A percentile compares a stretch with the other conserved stretches of the same genome.
These are phyloP conservation scores for Amphipoea oculea DNA, from an alignment of 2,888 invertebrate species.

Conservation along the genomic window DNA sequence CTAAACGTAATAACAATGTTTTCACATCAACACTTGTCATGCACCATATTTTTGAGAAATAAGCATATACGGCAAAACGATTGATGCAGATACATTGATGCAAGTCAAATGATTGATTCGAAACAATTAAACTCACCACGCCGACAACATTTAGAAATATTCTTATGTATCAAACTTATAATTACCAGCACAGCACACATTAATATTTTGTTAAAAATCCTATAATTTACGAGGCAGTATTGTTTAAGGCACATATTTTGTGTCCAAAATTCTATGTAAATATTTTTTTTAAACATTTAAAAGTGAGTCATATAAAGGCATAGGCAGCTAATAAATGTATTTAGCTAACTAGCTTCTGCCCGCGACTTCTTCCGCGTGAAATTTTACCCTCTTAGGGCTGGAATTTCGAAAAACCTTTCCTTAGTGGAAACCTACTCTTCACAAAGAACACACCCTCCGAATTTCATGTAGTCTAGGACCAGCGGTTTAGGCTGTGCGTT, in stretches of 20 bases:
- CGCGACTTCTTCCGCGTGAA: no score
- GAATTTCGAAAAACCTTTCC: no score
- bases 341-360: no score
- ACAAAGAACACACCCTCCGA: no score
- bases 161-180: slow-evolving; percentile 26
- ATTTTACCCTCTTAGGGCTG: no score
- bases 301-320: background rate
- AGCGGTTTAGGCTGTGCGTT: no score
- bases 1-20: slow-evolving; percentile 48
- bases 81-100: slow-evolving; percentile 38
- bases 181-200: slow-evolving; percentile 52
- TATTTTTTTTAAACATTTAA: background rate
- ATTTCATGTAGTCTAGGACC: no score
- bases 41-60: slow-evolving; percentile 43
- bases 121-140: slow-evolving; percentile 52
- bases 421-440: no score
- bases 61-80: slow-evolving; percentile 35
- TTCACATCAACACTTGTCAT: slow-evolving; percentile 44
- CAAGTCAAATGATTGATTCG: slow-evolving; percentile 25
- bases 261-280: background rate
- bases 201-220: background rate
- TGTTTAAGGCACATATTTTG: slow-evolving; percentile 40
- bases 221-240: background rate
- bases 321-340: background rate
- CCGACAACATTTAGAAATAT: slow-evolving; percentile 52